A percentile compares a stretch with the other conserved stretches of the same genome.
Conservation (phyloP, 2,797 vertebrate genomes). For the Enteromius viviparus region DNA sequence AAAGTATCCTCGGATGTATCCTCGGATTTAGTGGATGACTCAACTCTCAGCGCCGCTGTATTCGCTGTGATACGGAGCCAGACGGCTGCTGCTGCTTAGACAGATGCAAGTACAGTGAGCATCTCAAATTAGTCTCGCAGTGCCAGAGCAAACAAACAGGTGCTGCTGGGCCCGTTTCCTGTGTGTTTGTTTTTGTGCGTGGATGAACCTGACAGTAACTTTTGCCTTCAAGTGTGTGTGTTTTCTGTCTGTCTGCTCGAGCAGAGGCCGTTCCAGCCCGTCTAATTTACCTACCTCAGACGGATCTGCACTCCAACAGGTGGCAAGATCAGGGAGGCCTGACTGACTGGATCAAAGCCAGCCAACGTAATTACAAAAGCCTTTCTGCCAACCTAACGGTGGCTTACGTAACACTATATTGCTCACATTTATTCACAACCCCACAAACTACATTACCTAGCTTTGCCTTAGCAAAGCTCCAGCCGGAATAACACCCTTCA, state of each 20-base stretch:
- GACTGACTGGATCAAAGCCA: conserved; percentile 77
- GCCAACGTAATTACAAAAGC: conserved; percentile 75
- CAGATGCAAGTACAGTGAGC: conserved; percentile 46
- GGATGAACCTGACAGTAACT: conserved; percentile 37
- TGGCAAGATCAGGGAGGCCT: conserved; percentile 70
- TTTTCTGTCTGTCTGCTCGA: conserved; percentile 41
- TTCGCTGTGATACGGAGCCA: conserved; percentile 42
- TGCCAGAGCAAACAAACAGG: conserved; percentile 37
- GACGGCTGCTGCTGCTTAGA: conserved; percentile 45
- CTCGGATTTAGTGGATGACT: conserved; percentile 49
- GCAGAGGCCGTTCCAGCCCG: conserved; percentile 55
- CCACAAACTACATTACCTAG: conserved; percentile 14
- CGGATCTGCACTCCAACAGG: conserved; percentile 73
- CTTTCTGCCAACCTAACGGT: conserved; percentile 44
- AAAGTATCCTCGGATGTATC: conserved; percentile 36
- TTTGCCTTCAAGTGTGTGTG: conserved; percentile 18
- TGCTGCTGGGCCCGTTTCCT: conserved; percentile 41
- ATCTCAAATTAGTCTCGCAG: conserved; percentile 33
- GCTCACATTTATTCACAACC: conserved; percentile 50
- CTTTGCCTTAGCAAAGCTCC: conserved; percentile 20
- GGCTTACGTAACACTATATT: conserved; percentile 66
- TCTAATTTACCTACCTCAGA: conserved; percentile 74
- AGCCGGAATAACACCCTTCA: conserved; percentile 20
- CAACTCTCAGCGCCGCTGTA: conserved; percentile 22
- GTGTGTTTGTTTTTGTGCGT: conserved; percentile 33